A percentile compares a stretch with the other conserved stretches of the same genome.
Evolutionary conservation across 2,113 vertebrate genomes (phyloP).

Genomic region (Chauna torquata): DNA sequence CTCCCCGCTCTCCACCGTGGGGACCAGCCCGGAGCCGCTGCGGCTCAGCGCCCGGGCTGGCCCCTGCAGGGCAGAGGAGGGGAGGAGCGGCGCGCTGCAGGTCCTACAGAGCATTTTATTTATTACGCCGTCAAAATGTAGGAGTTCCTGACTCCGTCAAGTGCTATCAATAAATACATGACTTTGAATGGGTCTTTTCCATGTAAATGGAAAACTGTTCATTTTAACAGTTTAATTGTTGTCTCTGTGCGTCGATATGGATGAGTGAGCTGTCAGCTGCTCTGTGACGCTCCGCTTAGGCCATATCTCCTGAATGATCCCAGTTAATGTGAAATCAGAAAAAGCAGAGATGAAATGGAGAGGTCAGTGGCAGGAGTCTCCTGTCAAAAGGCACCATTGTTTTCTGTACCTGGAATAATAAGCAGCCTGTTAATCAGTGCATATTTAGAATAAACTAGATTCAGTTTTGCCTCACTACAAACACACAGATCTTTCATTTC

Average conservation of each 20-base stretch:
- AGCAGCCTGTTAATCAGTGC: neutral
- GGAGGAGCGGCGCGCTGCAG: neutral
- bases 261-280: neutral
- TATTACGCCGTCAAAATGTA: neutral
- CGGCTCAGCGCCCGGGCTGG: neutral
- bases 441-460: constrained; percentile 1
- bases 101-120: neutral
- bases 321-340: neutral
- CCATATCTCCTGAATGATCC: neutral
- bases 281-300: constrained; percentile 1
- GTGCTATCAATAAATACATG: neutral
- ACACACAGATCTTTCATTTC: neutral
- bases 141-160: neutral
- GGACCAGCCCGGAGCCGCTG: neutral
- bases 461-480: neutral
- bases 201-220: neutral
- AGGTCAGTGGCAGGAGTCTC: neutral
- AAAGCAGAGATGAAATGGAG: neutral
- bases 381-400: neutral
- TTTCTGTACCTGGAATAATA: neutral
- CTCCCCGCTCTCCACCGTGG: too few species aligned
- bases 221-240: neutral
- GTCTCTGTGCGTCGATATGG: neutral
- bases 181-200: neutral
- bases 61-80: neutral